These are phyloP conservation scores for Pipistrellus nathusii DNA, from an alignment of 2,797 vertebrate genomes.

Conservation along the genomic window DNA sequence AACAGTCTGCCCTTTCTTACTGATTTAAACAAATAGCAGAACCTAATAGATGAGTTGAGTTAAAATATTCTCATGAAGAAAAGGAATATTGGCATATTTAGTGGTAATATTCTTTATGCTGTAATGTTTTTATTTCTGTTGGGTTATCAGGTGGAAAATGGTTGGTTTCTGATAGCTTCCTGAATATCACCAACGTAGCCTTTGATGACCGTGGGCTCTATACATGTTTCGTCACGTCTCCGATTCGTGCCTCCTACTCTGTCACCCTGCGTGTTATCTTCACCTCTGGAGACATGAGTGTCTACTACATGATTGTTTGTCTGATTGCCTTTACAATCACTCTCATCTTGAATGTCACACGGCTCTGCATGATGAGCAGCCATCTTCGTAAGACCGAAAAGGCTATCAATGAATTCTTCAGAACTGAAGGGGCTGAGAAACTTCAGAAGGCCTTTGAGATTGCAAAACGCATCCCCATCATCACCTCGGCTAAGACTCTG, in stretches of 20 bases:
- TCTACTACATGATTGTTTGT: constrained; percentile 95
- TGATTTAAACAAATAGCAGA: constrained; percentile 5
- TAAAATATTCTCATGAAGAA: constrained; percentile 39
- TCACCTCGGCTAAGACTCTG: constrained; percentile 95
- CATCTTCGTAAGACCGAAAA: constrained; percentile 96
- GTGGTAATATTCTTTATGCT: constrained; percentile 43
- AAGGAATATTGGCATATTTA: background rate
- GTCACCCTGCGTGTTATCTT: constrained; percentile 93
- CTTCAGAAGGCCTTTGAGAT: constrained; percentile 97
- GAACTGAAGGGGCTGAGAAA: constrained; percentile 95
- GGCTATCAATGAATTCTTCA: constrained; percentile 98
- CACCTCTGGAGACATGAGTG: constrained; percentile 93
- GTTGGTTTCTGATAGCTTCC: constrained; percentile 88
- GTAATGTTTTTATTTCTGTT: constrained; percentile 69
- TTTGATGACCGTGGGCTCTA: constrained; percentile 95
- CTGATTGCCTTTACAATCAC: constrained; percentile 94
- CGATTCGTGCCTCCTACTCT: constrained; percentile 85
- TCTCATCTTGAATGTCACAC: constrained; percentile 93
- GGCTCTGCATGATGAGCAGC: constrained; percentile 96
- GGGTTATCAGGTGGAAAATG: constrained; percentile 91
- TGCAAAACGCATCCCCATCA: constrained; percentile 96
- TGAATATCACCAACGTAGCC: constrained; percentile 94
- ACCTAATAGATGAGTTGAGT: constrained; percentile 4
- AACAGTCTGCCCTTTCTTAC: background rate
- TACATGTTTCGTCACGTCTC: constrained; percentile 88